Percentiles rank a stretch among this genome's conserved stretches.
phyloP scores from a whole-genome alignment of 2,113 vertebrate genomes.

The Dryoscopus gambensis region DNA sequence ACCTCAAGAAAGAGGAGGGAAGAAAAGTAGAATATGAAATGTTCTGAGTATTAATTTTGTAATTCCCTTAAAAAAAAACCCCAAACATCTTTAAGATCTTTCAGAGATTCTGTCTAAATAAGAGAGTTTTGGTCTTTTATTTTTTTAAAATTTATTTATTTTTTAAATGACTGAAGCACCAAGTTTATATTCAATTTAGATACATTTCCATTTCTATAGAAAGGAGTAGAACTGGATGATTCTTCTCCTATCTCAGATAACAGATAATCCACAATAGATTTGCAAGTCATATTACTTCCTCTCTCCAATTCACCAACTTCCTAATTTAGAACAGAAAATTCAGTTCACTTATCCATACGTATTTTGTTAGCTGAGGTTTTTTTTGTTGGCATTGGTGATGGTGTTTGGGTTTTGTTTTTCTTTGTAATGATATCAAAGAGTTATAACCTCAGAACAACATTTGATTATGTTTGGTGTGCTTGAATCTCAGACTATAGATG shows the following conservation, averaged over 20 bases:
- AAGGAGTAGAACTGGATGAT: neutral
- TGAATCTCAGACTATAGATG: neutral
- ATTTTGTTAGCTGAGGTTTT: neutral
- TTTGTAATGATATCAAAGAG: neutral
- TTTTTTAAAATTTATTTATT: neutral
- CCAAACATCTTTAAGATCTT: neutral
- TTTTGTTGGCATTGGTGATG: neutral
- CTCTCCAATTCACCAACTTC: neutral
- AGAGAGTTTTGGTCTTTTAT: neutral
- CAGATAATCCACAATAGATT: neutral
- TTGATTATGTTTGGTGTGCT: neutral
- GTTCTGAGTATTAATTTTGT: neutral
- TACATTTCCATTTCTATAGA: neutral
- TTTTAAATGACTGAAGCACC: neutral
- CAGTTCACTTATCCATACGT: neutral
- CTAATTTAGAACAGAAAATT: neutral
- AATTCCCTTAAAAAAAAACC: neutral
- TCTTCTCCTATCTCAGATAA: neutral
- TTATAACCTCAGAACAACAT: neutral
- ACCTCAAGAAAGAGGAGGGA: neutral
- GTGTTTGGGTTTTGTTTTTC: neutral
- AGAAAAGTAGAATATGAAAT: neutral
- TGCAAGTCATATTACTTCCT: neutral
- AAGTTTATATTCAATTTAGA: neutral
- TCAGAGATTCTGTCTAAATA: neutral